Conservation (phyloP, 2,113 vertebrate genomes). For the Origma solitaria region DNA sequence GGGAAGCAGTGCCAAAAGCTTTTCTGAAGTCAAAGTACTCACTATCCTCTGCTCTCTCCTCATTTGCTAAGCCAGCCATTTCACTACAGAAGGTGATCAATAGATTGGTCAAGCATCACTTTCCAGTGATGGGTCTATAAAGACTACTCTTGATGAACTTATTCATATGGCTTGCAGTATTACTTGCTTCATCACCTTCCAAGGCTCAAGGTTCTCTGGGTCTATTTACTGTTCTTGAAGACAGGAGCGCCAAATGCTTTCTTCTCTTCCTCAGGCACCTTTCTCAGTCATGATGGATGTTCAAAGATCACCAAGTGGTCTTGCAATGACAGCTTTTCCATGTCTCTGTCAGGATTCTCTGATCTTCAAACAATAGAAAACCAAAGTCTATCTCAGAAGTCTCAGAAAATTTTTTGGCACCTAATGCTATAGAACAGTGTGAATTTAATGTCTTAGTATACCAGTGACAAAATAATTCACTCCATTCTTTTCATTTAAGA, state of each 20-base stretch:
- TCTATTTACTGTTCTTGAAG: background rate
- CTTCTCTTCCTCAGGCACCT: background rate
- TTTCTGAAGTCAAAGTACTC: background rate
- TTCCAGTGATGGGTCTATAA: background rate
- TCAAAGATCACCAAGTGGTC: background rate
- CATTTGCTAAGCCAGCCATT: background rate
- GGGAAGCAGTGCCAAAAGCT: background rate
- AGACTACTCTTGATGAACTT: background rate
- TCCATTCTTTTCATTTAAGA: background rate
- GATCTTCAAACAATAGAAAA: background rate
- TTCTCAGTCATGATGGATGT: background rate
- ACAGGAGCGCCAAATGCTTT: background rate
- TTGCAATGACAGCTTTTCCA: background rate
- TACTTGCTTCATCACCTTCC: background rate
- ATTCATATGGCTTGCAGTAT: background rate
- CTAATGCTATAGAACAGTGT: background rate
- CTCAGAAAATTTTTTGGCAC: background rate
- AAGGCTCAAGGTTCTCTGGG: background rate
- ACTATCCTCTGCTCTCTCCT: background rate
- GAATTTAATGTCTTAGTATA: background rate
- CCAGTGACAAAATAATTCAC: background rate
- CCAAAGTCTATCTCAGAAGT: background rate
- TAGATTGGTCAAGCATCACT: background rate
- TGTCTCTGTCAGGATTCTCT: background rate
- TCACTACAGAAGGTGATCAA: background rate